phyloP scores from a whole-genome alignment of 2,113 vertebrate genomes.

The Salvator merianae region DNA sequence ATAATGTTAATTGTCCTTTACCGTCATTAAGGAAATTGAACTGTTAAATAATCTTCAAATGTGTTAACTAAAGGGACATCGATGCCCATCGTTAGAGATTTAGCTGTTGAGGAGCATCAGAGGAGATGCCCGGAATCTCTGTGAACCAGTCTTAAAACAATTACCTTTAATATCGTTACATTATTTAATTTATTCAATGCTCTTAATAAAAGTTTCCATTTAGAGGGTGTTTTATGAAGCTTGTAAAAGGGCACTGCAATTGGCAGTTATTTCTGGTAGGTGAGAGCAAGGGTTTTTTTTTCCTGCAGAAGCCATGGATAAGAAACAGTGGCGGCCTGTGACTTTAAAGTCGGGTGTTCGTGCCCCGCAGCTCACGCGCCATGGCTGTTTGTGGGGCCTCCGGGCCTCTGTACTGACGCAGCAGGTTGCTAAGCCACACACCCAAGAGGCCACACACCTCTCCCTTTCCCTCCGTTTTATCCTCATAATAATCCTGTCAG shows the following conservation, averaged over 20 bases:
- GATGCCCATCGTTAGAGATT: background rate
- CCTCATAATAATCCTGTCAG: too few species aligned
- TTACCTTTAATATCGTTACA: background rate
- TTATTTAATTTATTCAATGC: background rate
- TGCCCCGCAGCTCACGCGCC: too few species aligned
- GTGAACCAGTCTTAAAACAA: background rate
- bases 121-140: background rate
- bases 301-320: background rate
- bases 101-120: background rate
- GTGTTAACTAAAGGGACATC: conserved; percentile 12
- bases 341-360: too few species aligned
- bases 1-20: conserved; percentile 46
- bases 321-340: too few species aligned
- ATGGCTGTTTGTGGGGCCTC: too few species aligned
- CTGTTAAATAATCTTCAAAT: conserved; percentile 57
- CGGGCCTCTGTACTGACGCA: too few species aligned
- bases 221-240: background rate
- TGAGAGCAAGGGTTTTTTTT: background rate
- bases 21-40: conserved; percentile 54
- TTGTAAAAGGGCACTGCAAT: background rate
- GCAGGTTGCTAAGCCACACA: too few species aligned
- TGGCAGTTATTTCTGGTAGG: background rate
- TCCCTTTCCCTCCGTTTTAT: too few species aligned
- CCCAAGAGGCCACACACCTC: too few species aligned
- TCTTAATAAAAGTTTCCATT: background rate